Conservation (phyloP, 2,888 invertebrate genomes). For the Ernsta delagoae region DNA sequence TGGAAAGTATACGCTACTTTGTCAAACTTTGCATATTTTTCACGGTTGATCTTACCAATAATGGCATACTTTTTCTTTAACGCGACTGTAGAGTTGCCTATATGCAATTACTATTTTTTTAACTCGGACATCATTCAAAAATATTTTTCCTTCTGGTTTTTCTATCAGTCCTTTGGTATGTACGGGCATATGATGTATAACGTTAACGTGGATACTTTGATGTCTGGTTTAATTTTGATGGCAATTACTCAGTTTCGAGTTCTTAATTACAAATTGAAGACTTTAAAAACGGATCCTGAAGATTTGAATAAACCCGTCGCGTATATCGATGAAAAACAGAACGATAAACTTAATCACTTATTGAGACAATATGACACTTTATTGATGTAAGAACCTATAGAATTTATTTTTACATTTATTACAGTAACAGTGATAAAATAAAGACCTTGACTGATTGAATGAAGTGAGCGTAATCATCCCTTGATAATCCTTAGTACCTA, state of each 20-base stretch:
- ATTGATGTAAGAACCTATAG: not conserved
- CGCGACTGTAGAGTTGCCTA: conserved; percentile 57
- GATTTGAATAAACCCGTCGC: conserved; percentile 27
- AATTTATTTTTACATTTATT: too few relatives aligned
- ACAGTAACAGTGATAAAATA: too few relatives aligned
- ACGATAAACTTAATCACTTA: not conserved
- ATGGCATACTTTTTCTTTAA: conserved; percentile 52
- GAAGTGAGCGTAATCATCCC: too few relatives aligned
- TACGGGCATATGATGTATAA: conserved; percentile 71
- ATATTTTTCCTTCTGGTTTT: conserved; percentile 57
- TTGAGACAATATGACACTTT: conserved; percentile 5
- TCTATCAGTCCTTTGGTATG: conserved; percentile 66
- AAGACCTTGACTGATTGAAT: too few relatives aligned
- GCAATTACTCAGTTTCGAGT: conserved; percentile 61
- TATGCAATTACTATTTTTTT: conserved; percentile 71
- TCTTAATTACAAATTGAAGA: conserved; percentile 55
- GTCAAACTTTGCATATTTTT: conserved; percentile 53
- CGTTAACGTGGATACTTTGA: conserved; percentile 61
- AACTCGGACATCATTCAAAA: conserved; percentile 52
- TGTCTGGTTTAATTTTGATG: conserved; percentile 59
- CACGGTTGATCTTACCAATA: conserved; percentile 55
- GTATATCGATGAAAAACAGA: conserved; percentile 7
- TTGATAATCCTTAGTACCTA: too few relatives aligned
- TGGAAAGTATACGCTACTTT: conserved; percentile 51
- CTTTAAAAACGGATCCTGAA: conserved; percentile 46